Base-by-base conservation (phyloP, 1,140 invertebrate genomes). In the Thaumetopoea pityocampa region DNA sequence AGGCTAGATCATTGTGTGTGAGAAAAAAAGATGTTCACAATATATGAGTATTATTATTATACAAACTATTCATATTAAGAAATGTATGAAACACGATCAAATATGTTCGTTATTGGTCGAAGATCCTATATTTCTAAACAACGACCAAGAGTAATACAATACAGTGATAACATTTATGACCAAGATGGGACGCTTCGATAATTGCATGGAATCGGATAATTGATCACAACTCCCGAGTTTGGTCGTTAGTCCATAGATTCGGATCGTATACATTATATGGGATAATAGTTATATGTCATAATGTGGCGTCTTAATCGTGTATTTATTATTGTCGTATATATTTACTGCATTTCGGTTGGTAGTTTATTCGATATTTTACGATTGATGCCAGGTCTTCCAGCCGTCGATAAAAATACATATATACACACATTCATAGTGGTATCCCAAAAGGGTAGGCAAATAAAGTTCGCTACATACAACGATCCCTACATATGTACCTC, bases 151-250 rank as follows among this genome's bases (percentile, higher is more conserved):
- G 35, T 46, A 52, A 63, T 55, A 33, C 48, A 58, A 49, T 53
- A 55, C 40, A 52, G 23, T 44, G 68, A 67, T 66, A 68, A 29
- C 36, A 18, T 42, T 53, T 63, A 62, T 45, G 38, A 24, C 3
- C 48, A 44, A 67, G 69, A 73, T 69, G 60, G 64, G 56, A 53
- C 33, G 27, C 44, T 14, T 27, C 28, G 62, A 68, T 68, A 65
- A 60, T 60, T 59, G 57, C 44, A 49, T 24, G 34, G 29, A 37
- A 19, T 32, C 19, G 7, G 35, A 20, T 30, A 57, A 57, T 51
- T 56, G 41, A 45, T 36, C 46, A 29, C 29, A 46, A 49, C 30
- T 48, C 38, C 24, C 32, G 37, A 24, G 26, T 20, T 43, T n/a
- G 17, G 32, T 43, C 43, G 49, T 45, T 46, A 42, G 38, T 43